Percentiles rank a stretch among this genome's conserved stretches.
phyloP scores from a whole-genome alignment of 2,113 vertebrate genomes.

The Acrocephalus arundinaceus region DNA sequence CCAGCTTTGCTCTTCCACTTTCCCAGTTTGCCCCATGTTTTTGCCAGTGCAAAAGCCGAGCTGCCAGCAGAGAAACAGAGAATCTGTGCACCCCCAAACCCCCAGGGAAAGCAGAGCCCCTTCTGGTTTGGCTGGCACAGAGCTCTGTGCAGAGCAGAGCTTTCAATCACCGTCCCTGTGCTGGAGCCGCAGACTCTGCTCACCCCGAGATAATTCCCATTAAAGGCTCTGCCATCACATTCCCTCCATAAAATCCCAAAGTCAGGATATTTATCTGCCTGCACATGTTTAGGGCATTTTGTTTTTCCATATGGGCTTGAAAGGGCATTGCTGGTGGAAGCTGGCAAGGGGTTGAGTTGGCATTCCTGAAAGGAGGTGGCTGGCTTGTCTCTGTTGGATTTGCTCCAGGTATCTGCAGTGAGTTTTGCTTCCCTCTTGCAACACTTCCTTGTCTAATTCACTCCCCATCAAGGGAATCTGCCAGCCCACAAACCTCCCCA shows the following conservation, averaged over 20 bases:
- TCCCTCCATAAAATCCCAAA: not conserved
- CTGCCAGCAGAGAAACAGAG: not conserved
- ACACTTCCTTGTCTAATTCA: not conserved
- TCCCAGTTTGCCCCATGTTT: not conserved
- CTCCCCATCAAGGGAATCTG: not conserved
- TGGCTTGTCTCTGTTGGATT: not conserved
- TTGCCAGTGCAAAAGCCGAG: not conserved
- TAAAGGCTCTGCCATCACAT: not conserved
- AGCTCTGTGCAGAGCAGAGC: not conserved
- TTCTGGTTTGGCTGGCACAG: not conserved
- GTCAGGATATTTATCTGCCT: conserved; percentile 25
- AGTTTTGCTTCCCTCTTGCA: conserved; percentile 15
- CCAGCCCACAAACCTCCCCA: not conserved
- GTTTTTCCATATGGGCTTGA: not conserved
- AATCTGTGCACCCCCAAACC: not conserved
- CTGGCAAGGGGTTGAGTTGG: not conserved
- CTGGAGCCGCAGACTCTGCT: not conserved
- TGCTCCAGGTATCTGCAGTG: conserved; percentile 7
- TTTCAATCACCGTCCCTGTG: not conserved
- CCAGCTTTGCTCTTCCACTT: not conserved
- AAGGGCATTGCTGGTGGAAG: not conserved
- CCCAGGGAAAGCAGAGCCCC: not conserved
- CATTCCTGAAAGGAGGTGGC: not conserved
- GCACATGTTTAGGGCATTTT: not conserved
- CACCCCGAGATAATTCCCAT: not conserved